These are phyloP conservation scores for Poicephalus meyeri DNA, from an alignment of 2,113 vertebrate genomes.

Conservation along the genomic window DNA sequence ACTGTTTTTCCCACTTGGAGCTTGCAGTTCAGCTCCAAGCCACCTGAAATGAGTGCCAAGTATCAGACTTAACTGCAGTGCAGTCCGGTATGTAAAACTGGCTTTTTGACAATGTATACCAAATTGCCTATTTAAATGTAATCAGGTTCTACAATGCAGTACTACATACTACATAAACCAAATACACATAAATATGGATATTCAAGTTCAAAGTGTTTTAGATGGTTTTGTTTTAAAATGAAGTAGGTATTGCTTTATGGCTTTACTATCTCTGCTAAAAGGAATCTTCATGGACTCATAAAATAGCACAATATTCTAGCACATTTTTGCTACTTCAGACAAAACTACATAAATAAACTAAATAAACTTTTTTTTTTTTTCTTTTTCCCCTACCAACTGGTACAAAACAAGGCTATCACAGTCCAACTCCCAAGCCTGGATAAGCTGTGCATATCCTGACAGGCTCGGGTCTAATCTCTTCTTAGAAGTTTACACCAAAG, in stretches of 20 bases:
- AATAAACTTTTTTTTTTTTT: rapidly evolving
- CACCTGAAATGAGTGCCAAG: background rate
- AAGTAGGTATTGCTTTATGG: background rate
- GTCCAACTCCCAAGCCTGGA: background rate
- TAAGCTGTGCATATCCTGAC: background rate
- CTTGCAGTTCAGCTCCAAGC: background rate
- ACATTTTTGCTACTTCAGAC: background rate
- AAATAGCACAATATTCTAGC: background rate
- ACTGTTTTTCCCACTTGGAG: background rate
- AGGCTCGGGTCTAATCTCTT: background rate
- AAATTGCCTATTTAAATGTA: background rate
- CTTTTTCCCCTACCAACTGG: background rate
- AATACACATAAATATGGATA: background rate
- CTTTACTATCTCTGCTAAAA: background rate
- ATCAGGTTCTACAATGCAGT: background rate
- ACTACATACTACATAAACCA: background rate
- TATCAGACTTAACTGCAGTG: background rate
- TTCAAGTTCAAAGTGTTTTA: background rate
- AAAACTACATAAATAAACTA: background rate
- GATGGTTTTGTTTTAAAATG: background rate
- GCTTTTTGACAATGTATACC: background rate
- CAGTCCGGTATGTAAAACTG: background rate
- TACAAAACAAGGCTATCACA: background rate
- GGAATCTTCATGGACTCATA: background rate
- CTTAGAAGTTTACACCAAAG: background rate